Base-by-base conservation (phyloP, 1,140 invertebrate genomes). In the Psix sp. region DNA sequence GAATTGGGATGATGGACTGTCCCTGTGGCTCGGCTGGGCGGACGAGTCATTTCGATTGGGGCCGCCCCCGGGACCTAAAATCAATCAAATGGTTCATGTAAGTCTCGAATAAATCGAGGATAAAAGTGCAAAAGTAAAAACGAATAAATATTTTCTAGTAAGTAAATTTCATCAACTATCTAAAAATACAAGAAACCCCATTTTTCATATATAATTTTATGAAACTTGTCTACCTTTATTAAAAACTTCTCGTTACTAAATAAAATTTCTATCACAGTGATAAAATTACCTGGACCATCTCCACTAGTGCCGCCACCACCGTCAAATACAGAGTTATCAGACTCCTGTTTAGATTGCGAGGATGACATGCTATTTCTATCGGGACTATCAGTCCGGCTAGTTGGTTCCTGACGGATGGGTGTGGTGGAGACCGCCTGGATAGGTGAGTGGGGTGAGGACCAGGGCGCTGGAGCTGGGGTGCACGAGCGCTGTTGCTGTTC, bases 311-410 rank as follows among this genome's bases (percentile, higher is more conserved):
- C 88, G 31, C 88, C 88, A 21, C 88, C 88, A 20, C 88, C 87
- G 65, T 89, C 89, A 63, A 89, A 89, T 2, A 90, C 88, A 31
- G 87, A 86, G 66, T 88, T 88, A 43, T 88, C 88, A 3, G 86
- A 83, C 31, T 88, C 88, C 59, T 88, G 82, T 74, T 89, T 89
- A 18, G 83, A 81, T 43, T 88, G 86, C 18, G 77, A 79, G 43
- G 80, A 83, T n/a, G 79, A 83, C 45, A 82, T 59, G 62, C 83
- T 78, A 14, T 79, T 78, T 18, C 78, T 82, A 77, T 82, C 86
- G 17, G 84, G 84, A 15, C 77, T 82, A 65, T 86, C 81, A 74
- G 81, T 78, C 74, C 82, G 80, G 63, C 78, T 81, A 49, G 59
- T 82, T 14, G 76, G 20, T 77, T 84, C 86, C 42, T 87, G 85